Conservation (phyloP, 2,888 invertebrate species). For the Colletes collaris region DNA sequence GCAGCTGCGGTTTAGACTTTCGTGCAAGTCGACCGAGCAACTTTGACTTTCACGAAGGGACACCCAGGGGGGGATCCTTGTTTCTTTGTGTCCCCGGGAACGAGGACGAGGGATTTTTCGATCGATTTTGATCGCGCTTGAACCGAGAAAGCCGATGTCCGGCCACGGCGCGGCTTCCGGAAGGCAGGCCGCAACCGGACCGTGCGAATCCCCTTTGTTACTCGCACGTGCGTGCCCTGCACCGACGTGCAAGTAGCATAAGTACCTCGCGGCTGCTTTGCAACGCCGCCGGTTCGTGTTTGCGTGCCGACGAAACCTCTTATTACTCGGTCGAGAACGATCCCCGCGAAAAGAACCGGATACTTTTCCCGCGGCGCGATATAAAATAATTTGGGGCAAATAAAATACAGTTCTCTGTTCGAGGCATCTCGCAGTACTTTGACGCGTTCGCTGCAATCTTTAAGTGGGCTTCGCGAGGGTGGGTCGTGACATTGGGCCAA, state of each 20-base stretch:
- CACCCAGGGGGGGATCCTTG: no score
- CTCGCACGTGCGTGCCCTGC: constrained; percentile 49
- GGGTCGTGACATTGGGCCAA: no score
- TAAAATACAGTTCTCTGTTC: no score
- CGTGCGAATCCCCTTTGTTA: constrained; percentile 63
- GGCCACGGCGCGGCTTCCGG: constrained; percentile 5
- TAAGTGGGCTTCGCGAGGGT: no score
- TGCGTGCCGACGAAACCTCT: constrained; percentile 9
- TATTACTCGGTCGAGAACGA: constrained; percentile 19
- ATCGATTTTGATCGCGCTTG: background rate
- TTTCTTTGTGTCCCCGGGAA: background rate
- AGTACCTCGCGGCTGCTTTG: background rate
- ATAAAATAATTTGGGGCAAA: no score
- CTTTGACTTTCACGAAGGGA: no score
- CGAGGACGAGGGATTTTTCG: constrained; percentile 12
- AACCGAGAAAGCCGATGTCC: constrained; percentile 23
- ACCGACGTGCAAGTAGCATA: background rate
- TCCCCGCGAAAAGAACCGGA: background rate
- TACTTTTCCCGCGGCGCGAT: background rate
- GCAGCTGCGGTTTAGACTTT: no score
- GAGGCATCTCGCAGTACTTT: no score
- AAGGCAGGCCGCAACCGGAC: constrained; percentile 37
- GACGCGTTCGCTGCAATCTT: no score
- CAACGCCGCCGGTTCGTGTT: background rate
- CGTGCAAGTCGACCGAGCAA: no score